Percentiles rank a stretch among this genome's conserved stretches.
phyloP scores from a whole-genome alignment of 1,140 invertebrate species.

The Anastatus disparis region DNA sequence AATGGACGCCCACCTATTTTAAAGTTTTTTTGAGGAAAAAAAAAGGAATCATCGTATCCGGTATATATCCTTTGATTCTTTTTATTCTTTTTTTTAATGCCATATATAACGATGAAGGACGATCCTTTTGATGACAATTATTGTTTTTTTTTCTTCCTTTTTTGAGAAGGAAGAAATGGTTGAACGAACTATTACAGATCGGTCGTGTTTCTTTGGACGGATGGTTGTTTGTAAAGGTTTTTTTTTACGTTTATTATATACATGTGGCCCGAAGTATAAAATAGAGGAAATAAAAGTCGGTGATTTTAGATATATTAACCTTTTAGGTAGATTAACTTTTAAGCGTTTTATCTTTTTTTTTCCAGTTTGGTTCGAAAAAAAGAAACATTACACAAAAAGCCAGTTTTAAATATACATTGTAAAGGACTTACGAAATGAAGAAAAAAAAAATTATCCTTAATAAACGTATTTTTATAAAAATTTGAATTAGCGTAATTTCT shows the following conservation, averaged over 20 bases:
- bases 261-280: background rate
- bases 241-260: too few species aligned
- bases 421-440: too few species aligned
- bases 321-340: background rate
- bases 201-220: too few species aligned
- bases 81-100: too few species aligned
- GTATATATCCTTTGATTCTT: constrained; percentile 42
- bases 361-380: too few species aligned
- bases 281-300: background rate
- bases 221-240: too few species aligned
- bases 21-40: constrained; percentile 37
- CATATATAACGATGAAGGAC: constrained; percentile 13
- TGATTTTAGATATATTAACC: background rate
- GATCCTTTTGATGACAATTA: constrained; percentile 35
- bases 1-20: constrained; percentile 50
- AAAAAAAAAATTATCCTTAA: too few species aligned
- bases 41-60: constrained; percentile 58
- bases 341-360: background rate
- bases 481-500: too few species aligned
- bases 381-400: too few species aligned
- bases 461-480: too few species aligned
- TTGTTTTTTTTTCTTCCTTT: too few species aligned
- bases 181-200: constrained; percentile 5
- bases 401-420: too few species aligned
- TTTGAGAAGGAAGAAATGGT: background rate